Evolutionary conservation across 2,888 invertebrate species (phyloP), one percentile per base, ranked within the genome.

Genomic region (Amblyjoppa fuscipennis): DNA sequence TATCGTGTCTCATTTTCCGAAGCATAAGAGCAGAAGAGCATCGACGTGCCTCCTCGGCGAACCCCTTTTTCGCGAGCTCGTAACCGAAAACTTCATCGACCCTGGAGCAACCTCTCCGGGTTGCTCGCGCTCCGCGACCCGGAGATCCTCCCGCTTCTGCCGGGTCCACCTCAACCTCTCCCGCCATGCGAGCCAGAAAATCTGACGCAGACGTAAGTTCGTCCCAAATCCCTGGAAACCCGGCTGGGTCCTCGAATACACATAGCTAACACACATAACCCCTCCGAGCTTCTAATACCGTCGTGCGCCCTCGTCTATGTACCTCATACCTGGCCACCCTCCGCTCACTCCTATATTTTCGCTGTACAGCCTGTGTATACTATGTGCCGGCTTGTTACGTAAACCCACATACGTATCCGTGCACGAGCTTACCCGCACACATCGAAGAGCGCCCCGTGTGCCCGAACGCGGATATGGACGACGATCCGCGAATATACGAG

Each of bases 191-290:
- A 76, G 86, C 84, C 86, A 88, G 86, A 87, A 90, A 89, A 90
- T 90, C 87, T 89, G 87, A 87, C 87, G 86, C 81, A 80, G 78
- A 87, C 87, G 86, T 84, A 87, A 87, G 84, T 87, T 89, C 80
- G 87, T 87, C 82, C 85, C 73, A 82, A 88, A 90, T 90, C 89
- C 85, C 87, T 82, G 80, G 76, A 89, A 86, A 88, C 85, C 81
- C 81, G 87, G 86, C 88, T 87, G 71, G 82, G 41, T 73, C 79
- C 51, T 38, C 73, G 53, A 20, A 56, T 38, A 59, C 61, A 38
- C 74, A 66, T 59, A 31, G 38, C 34, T 45, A 75, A 68, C 61
- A 66, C 20, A 56, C 31, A 28, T 49, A 34, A 69, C 45, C 66
- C 61, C 74, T 61, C 79, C 56, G 25, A 25, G 56, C 59, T 31